phyloP scores from a whole-genome alignment of 2,888 invertebrate genomes.

The Baronia brevicornis region DNA sequence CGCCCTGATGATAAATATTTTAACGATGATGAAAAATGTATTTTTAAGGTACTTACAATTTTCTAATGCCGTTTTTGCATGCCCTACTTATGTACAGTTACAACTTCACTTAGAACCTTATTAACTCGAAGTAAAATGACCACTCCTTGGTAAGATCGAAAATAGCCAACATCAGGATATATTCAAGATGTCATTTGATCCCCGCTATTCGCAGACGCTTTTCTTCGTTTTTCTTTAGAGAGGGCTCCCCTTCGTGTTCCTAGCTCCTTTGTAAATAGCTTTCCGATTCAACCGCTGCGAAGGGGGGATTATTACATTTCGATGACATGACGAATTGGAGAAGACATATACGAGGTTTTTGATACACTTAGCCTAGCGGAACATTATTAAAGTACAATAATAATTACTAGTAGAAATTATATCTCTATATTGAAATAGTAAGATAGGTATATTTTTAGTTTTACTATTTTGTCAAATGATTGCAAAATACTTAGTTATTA shows the following conservation, averaged over 20 bases:
- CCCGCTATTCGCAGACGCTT: constrained; percentile 37
- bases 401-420: no score
- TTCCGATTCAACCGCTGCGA: constrained; percentile 40
- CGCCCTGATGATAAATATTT: no score
- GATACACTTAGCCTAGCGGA: constrained; percentile 40
- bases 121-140: constrained; percentile 3
- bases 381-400: no score
- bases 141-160: constrained; percentile 11
- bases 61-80: no score
- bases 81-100: no score
- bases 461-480: no score
- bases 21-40: no score
- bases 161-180: constrained; percentile 26
- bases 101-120: no score
- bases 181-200: constrained; percentile 36
- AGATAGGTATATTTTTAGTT: no score
- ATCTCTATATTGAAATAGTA: no score
- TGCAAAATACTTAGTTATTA: no score
- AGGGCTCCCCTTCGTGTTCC: constrained; percentile 36
- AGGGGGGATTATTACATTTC: constrained; percentile 68
- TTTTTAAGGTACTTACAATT: no score
- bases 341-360: constrained; percentile 40
- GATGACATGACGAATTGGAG: constrained; percentile 69
- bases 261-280: constrained; percentile 60
- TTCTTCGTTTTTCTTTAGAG: constrained; percentile 41